Conservation (phyloP, 2,113 vertebrate genomes). For the Numenius arquata region DNA sequence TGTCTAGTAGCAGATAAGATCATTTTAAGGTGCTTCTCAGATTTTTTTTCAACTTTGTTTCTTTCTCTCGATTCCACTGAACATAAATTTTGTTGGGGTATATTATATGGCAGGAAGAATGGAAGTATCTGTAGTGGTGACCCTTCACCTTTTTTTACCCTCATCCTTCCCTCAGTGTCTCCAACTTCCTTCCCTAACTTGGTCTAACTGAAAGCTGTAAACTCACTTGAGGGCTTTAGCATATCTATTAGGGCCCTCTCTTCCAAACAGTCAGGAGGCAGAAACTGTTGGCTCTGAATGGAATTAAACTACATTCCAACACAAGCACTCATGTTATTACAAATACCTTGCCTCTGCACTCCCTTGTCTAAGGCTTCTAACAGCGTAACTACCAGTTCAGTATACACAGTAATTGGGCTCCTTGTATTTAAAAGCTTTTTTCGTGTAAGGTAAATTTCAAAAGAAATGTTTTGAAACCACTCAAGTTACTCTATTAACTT, state of each 20-base stretch:
- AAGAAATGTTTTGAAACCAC: background rate
- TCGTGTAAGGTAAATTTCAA: background rate
- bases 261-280: background rate
- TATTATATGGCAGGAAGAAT: background rate
- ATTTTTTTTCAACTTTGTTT: background rate
- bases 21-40: background rate
- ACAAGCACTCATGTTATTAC: background rate
- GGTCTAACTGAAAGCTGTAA: background rate
- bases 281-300: background rate
- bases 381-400: background rate
- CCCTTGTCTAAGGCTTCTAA: background rate
- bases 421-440: background rate
- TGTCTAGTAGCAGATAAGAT: background rate
- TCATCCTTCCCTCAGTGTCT: background rate
- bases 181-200: background rate
- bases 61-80: background rate
- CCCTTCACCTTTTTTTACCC: rapidly evolving
- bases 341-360: background rate
- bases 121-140: background rate
- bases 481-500: background rate
- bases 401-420: background rate
- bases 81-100: background rate
- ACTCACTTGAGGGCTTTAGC: background rate
- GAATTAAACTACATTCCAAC: background rate
- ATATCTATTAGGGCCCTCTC: background rate